Evolutionary conservation across 2,113 vertebrate species (phyloP).

Genomic region (Podarcis raffonei): DNA sequence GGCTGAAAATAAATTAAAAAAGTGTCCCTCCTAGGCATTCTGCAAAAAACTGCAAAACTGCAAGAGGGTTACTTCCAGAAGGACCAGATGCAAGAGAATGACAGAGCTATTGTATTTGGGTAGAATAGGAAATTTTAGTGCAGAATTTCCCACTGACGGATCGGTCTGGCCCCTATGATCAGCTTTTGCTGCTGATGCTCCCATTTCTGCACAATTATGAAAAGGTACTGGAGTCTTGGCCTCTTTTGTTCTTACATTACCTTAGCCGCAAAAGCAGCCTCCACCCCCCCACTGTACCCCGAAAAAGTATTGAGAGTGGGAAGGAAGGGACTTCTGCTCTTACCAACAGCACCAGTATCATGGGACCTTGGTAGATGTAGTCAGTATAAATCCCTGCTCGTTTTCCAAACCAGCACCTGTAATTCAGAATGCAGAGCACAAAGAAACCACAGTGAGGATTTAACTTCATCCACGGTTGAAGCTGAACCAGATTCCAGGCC

Average conservation of each 20-base stretch:
- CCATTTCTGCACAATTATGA: not conserved
- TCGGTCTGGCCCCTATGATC: too few species aligned
- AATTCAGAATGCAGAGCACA: conserved; percentile 29
- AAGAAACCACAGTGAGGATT: not conserved
- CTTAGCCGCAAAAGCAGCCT: not conserved
- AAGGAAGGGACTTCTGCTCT: conserved; percentile 53
- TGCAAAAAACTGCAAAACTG: not conserved
- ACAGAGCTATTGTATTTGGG: not conserved
- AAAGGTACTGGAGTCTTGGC: not conserved
- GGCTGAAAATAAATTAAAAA: not conserved
- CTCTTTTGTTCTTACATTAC: not conserved
- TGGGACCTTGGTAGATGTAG: conserved; percentile 98
- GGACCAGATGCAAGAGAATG: not conserved
- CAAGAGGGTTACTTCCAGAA: not conserved
- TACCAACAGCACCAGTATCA: conserved; percentile 97
- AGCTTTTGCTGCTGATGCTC: too few species aligned
- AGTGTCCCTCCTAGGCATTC: not conserved
- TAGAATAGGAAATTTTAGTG: not conserved
- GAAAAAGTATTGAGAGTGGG: not conserved
- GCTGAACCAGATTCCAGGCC: not conserved
- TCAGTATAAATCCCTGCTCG: conserved; percentile 91
- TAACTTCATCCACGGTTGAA: not conserved
- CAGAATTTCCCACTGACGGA: not conserved
- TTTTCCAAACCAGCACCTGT: conserved; percentile 99
- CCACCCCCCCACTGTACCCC: too few species aligned